These are phyloP conservation scores for Drosophila ironensis DNA, from an alignment of 1,140 invertebrate species.

Conservation along the genomic window DNA sequence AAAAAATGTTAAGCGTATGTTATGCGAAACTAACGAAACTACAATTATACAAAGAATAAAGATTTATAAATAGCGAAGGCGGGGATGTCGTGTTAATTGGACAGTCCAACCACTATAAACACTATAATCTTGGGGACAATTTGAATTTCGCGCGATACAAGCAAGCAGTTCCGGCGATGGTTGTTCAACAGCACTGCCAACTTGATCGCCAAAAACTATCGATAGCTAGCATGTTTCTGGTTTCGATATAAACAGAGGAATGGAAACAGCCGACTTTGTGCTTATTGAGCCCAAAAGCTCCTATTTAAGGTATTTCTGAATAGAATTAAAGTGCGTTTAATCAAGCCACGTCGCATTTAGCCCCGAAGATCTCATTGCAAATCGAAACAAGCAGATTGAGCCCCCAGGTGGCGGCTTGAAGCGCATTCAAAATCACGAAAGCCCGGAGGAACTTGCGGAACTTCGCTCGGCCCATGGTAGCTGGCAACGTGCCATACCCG, in stretches of 20 bases:
- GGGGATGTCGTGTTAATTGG: neutral
- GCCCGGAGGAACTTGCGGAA: constrained; percentile 31
- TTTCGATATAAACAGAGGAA: neutral
- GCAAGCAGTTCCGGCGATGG: neutral
- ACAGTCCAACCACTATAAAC: too few species aligned
- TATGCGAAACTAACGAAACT: constrained; percentile 77
- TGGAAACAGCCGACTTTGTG: constrained; percentile 5
- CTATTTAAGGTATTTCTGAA: constrained; percentile 54
- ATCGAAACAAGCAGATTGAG: constrained; percentile 45
- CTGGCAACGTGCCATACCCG: too few species aligned
- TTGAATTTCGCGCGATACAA: neutral
- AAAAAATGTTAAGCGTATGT: constrained; percentile 69
- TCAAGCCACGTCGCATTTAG: constrained; percentile 11
- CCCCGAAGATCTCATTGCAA: constrained; percentile 37
- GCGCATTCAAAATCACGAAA: constrained; percentile 50
- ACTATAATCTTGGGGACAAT: neutral
- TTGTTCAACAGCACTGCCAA: neutral
- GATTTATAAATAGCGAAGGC: constrained; percentile 68
- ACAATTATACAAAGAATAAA: constrained; percentile 79
- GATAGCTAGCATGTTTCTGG: neutral
- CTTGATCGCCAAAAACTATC: neutral
- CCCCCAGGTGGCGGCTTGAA: constrained; percentile 42
- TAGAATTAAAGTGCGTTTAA: neutral
- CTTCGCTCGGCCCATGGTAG: constrained; percentile 36
- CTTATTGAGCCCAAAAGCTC: constrained; percentile 46